Conservation (phyloP, 1,140 invertebrate species). For the Zaprionus davidi region DNA sequence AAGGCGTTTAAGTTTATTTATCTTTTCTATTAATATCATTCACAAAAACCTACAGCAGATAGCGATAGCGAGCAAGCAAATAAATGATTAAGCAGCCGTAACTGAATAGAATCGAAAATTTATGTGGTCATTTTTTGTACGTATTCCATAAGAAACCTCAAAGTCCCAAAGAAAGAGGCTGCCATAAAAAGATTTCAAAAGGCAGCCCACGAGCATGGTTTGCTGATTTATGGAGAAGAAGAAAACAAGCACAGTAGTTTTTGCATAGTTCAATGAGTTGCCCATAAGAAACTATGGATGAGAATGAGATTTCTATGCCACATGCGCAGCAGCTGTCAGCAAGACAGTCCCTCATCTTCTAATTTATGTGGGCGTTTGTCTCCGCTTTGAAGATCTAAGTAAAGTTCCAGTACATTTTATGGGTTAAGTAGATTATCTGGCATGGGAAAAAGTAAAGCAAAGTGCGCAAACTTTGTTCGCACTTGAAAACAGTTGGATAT, state of each 20-base stretch:
- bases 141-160: slow-evolving; percentile 23
- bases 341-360: neutral
- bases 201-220: slow-evolving; percentile 24
- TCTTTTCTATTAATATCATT: slow-evolving; percentile 44
- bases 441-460: neutral
- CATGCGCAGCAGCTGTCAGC: slow-evolving; percentile 52
- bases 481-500: slow-evolving; percentile 51
- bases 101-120: slow-evolving; percentile 8
- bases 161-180: slow-evolving; percentile 27
- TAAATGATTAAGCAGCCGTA: slow-evolving; percentile 44
- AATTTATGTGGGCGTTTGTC: slow-evolving; percentile 38
- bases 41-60: slow-evolving; percentile 23
- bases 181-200: slow-evolving; percentile 46
- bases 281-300: slow-evolving; percentile 31
- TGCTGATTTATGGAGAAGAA: slow-evolving; percentile 1
- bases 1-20: slow-evolving; percentile 43
- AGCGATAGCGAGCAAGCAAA: slow-evolving; percentile 35
- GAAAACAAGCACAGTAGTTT: slow-evolving; percentile 29
- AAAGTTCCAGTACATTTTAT: slow-evolving; percentile 37
- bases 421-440: slow-evolving; percentile 45
- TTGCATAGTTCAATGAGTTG: slow-evolving; percentile 17
- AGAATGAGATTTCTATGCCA: slow-evolving; percentile 39
- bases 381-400: slow-evolving; percentile 30
- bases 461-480: slow-evolving; percentile 5
- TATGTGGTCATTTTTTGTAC: slow-evolving; percentile 5